These are phyloP conservation scores for Lutraria lutraria DNA, from an alignment of 2,888 invertebrate genomes.

Conservation along the genomic window DNA sequence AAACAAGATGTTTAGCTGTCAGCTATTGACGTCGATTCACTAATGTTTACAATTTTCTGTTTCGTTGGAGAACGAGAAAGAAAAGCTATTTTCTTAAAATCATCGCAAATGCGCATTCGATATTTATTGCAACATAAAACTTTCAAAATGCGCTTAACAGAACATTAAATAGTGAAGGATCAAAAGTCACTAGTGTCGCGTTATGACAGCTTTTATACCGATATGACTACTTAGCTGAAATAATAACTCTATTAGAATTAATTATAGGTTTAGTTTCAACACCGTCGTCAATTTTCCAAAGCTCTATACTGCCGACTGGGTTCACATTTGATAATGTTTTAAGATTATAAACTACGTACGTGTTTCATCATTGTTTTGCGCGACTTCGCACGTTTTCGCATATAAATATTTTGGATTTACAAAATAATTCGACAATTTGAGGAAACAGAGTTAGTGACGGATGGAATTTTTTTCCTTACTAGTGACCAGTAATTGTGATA, in stretches of 20 bases:
- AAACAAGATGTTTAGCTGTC: too few species aligned
- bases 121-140: not conserved
- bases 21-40: too few species aligned
- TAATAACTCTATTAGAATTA: slow-evolving; percentile 4
- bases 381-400: not conserved
- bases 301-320: not conserved
- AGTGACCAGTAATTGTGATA: not conserved
- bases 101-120: not conserved
- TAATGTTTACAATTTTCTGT: too few species aligned
- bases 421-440: not conserved
- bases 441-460: not conserved
- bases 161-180: not conserved
- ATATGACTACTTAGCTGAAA: not conserved
- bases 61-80: too few species aligned
- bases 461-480: not conserved
- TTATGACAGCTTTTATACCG: not conserved
- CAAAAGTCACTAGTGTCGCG: not conserved
- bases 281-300: not conserved
- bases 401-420: not conserved
- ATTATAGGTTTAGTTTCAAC: not conserved
- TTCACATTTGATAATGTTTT: slow-evolving; percentile 14
- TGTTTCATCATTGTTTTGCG: not conserved
- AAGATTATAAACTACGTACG: not conserved
- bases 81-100: too few species aligned
- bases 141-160: not conserved